phyloP scores from a whole-genome alignment of 2,888 invertebrate genomes.

The Hylaea fasciaria region DNA sequence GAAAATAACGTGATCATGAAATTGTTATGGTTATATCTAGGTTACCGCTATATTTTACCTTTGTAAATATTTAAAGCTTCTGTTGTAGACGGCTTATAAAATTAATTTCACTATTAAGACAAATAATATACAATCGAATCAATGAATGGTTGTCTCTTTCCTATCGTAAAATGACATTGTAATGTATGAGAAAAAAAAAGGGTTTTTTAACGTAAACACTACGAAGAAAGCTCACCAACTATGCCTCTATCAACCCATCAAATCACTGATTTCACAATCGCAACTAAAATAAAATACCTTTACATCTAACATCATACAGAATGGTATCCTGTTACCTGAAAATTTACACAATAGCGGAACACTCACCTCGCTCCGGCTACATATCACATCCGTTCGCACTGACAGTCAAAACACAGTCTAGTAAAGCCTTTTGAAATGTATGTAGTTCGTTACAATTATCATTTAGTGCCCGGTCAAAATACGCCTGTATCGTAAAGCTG shows the following conservation, averaged over 20 bases:
- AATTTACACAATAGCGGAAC: slow-evolving; percentile 56
- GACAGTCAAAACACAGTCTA: slow-evolving; percentile 56
- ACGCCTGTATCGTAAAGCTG: slow-evolving; percentile 59
- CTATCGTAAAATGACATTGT: too few relatives aligned
- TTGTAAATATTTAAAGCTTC: too few relatives aligned
- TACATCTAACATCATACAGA: slow-evolving; percentile 5
- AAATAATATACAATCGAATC: not conserved
- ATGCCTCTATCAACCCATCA: too few relatives aligned
- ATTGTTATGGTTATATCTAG: slow-evolving; percentile 21
- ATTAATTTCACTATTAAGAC: too few relatives aligned
- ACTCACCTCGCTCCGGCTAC: slow-evolving; percentile 68
- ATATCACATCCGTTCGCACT: slow-evolving; percentile 64
- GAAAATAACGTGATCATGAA: slow-evolving; percentile 30
- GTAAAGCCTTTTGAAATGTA: slow-evolving; percentile 29
- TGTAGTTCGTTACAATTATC: slow-evolving; percentile 45
- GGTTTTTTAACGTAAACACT: too few relatives aligned
- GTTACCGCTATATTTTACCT: slow-evolving; percentile 9
- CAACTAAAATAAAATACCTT: not conserved
- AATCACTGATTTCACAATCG: not conserved
- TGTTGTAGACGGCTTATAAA: too few relatives aligned
- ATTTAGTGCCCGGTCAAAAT: slow-evolving; percentile 73
- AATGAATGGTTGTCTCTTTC: too few relatives aligned
- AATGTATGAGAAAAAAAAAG: too few relatives aligned
- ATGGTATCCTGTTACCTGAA: slow-evolving; percentile 58
- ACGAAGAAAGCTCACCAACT: too few relatives aligned